Evolutionary conservation across 2,888 invertebrate species (phyloP).

Genomic region (Gastrophysa polygoni): DNA sequence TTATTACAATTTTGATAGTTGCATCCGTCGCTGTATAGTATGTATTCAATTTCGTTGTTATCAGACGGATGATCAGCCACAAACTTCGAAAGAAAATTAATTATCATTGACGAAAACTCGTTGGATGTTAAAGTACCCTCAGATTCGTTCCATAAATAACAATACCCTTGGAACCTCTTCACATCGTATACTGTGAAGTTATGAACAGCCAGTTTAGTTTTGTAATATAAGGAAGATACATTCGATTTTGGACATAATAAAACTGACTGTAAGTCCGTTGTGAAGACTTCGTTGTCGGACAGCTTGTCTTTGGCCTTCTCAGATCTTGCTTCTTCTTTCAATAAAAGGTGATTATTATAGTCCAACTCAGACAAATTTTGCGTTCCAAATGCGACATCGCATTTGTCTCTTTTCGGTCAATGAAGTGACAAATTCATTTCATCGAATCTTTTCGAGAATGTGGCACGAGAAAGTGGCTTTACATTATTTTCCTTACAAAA

Average conservation of each 20-base stretch:
- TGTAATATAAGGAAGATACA: constrained; percentile 19
- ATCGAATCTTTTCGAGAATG: constrained; percentile 12
- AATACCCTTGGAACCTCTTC: neutral
- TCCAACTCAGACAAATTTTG: constrained; percentile 21
- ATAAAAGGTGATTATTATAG: constrained; percentile 20
- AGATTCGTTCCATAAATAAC: constrained; percentile 13
- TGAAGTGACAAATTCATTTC: constrained; percentile 17
- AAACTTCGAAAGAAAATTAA: neutral
- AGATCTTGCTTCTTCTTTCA: constrained; percentile 24
- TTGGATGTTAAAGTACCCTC: constrained; percentile 12
- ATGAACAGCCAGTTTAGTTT: constrained; percentile 19
- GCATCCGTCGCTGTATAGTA: constrained; percentile 24
- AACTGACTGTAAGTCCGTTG: constrained; percentile 24
- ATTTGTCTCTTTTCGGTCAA: constrained; percentile 23
- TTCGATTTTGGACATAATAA: constrained; percentile 25
- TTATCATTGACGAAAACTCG: constrained; percentile 17
- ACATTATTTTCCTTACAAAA: constrained; percentile 6
- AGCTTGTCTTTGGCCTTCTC: constrained; percentile 23
- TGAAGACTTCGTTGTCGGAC: constrained; percentile 23
- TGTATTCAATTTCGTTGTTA: neutral
- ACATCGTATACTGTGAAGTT: constrained; percentile 3
- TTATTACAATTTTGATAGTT: constrained; percentile 24
- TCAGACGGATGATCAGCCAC: neutral
- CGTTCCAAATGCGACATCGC: constrained; percentile 25
- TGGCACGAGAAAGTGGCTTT: constrained; percentile 5